phyloP scores from a whole-genome alignment of 2,888 invertebrate species.

The Argyresthia albistria region DNA sequence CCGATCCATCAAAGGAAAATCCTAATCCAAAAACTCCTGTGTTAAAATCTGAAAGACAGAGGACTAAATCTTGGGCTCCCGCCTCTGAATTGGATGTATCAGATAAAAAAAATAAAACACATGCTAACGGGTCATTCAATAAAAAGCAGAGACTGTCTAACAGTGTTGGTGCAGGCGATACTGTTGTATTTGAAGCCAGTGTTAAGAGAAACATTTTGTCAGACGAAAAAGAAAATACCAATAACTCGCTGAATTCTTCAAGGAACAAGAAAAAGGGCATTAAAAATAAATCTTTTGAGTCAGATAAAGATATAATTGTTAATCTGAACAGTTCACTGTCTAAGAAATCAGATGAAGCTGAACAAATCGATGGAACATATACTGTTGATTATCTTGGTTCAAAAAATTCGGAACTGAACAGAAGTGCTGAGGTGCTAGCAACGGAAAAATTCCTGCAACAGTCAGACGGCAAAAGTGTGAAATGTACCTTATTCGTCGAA shows the following conservation, averaged over 20 bases:
- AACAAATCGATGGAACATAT: not conserved
- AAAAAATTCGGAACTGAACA: constrained; percentile 9
- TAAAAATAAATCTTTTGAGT: not conserved
- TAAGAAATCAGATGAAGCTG: not conserved
- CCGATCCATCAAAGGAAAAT: constrained; percentile 9
- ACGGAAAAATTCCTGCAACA: constrained; percentile 29
- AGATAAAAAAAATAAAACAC: not conserved
- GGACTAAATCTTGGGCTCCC: not conserved
- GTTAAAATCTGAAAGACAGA: not conserved
- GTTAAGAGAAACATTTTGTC: not conserved
- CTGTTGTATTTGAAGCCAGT: not conserved
- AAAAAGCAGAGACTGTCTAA: not conserved
- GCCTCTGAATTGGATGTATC: not conserved
- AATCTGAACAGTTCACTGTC: too few species aligned
- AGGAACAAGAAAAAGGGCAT: not conserved
- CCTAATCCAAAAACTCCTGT: not conserved
- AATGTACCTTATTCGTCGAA: constrained; percentile 36
- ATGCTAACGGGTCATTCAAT: not conserved
- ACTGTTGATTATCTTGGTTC: not conserved
- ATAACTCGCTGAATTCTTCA: not conserved
- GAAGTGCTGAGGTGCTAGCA: not conserved
- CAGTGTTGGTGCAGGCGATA: not conserved
- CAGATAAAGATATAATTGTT: not conserved
- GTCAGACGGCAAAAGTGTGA: constrained; percentile 22
- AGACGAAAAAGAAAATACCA: not conserved